Evolutionary conservation across 1,140 invertebrate species (phyloP), one percentile per base, ranked within the genome.

Genomic region (Heliconius eleuchia): DNA sequence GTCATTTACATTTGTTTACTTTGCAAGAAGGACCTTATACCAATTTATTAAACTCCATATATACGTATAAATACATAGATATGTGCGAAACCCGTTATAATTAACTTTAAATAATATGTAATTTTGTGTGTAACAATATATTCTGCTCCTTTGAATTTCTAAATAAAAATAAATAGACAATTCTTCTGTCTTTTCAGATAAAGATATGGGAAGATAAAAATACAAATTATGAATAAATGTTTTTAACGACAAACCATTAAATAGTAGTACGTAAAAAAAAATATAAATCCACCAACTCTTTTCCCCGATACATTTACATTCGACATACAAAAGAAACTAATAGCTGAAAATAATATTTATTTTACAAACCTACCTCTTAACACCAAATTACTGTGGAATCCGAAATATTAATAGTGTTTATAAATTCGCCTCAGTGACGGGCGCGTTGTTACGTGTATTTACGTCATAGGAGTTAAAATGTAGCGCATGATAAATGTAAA

Each of bases 1-100:
- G 72, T 76, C 39, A 76, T 76, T 79, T 73, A 75, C 60, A 79
- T 79, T 79, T 79, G 76, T 79, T 37, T 72, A 18, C 9, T 74
- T 52, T 30, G 60, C 27, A 66, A 66, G 60, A 66, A 66, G 27
- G 60, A n/a, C 27, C 30, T 27, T 27, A 30, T 30, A 30, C 9
- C 0, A 30, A 6, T n/a, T 27, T 3, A 5, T 66, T 66, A 66
- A 18, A 8, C 11, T 27, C 3, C 23, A 27, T 27, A 13, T 30
- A 30, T 13, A 30, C n/a, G 0, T 60, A 27, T 55, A n/a, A 23
- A 8, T 57, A 57, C 4, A 52, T 7, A 19, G 4, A 7, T 52
- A 7, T 19, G 2, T 52, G 6, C 1, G 18, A 52, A 52, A 8
- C 1, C 16, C 5, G 18, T 52, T 19, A 52, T 19, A 19, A 52